Base-by-base conservation (phyloP, 2,113 vertebrate genomes). In the Microtus richardsoni region DNA sequence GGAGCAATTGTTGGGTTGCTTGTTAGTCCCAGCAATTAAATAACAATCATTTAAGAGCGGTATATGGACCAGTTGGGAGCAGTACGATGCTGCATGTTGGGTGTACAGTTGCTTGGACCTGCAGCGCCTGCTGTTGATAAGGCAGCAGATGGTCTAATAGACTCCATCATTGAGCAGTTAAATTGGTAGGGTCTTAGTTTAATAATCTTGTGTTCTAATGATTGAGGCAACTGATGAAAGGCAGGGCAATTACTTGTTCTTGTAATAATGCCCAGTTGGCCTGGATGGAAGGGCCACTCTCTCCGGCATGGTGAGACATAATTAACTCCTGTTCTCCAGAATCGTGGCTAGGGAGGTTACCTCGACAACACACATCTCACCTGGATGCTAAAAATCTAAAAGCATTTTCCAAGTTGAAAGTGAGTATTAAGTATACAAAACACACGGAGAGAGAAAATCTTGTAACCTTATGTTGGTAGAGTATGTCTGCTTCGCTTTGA, bases 231-330 rank as follows among this genome's bases (percentile, higher is more conserved):
- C 96, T 73, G 96, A 97, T 98, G 97, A 98, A 97, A 98, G 95
- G 96, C 96, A 93, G 91, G 91, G 97, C 95, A 98, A 98, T 98
- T 97, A 97, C 97, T 98, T 79, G 83, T 88, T 91, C 96, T 98
- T 98, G 97, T 97, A 98, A 97, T 97, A 97, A 97, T 96, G 97
- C 97, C 97, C 97, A 98, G 95, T 98, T 98, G 97, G 97, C 97
- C 97, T 98, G 96, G 97, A 95, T 95, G 97, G 97, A 97, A 97
- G 92, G 96, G 96, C 92, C 95, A 97, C 89, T 94, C 88, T 62
- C 92, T 97, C 92, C 64, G 96, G 94, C 95, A 82, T 86, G 96
- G 97, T 97, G 97, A 94, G 97, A 98, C 95, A 87, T 96, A 97
- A 98, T 98, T 98, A 98, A 97, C 95, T 96, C 91, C 92, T 78